Percentiles rank a stretch among this genome's conserved stretches.
Conservation (phyloP, 2,797 vertebrate genomes). For the Acridotheres tristis region DNA sequence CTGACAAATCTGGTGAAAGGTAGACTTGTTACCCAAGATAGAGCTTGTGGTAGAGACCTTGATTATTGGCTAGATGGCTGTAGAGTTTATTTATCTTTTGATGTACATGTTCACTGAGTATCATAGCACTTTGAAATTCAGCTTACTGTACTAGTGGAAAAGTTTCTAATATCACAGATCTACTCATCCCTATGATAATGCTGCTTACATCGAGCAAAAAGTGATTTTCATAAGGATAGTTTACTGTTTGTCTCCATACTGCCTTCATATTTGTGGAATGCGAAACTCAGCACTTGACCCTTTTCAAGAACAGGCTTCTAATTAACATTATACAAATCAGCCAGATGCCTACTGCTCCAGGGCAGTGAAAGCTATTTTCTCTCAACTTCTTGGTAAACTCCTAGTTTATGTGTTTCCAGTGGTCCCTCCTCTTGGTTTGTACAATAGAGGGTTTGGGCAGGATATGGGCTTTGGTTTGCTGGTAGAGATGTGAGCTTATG, state of each 20-base stretch:
- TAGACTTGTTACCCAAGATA: background rate
- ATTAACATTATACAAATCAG: background rate
- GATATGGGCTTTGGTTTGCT: background rate
- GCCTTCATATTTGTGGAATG: background rate
- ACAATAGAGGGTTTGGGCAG: background rate
- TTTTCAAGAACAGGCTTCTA: background rate
- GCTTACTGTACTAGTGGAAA: background rate
- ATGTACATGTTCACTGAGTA: background rate
- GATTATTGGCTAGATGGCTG: background rate
- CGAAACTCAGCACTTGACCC: background rate
- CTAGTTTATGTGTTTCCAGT: background rate
- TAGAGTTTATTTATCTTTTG: background rate
- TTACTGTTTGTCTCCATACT: background rate
- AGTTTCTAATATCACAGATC: background rate
- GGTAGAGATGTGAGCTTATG: background rate
- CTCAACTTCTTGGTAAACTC: fast-evolving
- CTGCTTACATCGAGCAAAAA: background rate
- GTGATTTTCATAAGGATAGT: background rate
- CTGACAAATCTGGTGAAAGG: background rate
- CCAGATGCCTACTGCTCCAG: background rate
- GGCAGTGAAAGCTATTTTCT: background rate
- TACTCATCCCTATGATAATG: background rate
- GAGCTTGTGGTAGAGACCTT: background rate
- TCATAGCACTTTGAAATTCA: background rate
- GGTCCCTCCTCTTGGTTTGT: background rate